phyloP scores from a whole-genome alignment of 1,140 invertebrate genomes.

The Zaprionus nigranus region DNA sequence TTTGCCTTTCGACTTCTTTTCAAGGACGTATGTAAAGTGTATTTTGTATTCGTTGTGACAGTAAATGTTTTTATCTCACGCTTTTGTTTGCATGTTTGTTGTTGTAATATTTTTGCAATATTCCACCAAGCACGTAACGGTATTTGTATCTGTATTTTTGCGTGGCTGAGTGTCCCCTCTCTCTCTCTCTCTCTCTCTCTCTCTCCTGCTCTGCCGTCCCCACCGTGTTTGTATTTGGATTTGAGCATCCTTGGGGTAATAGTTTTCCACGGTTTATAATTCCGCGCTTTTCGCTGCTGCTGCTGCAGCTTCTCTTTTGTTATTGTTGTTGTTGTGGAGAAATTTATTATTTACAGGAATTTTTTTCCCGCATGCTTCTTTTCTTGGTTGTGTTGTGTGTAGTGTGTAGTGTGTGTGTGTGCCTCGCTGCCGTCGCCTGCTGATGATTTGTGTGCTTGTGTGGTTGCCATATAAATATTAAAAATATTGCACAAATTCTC shows the following conservation, averaged over 20 bases:
- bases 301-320: constrained; percentile 15
- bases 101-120: constrained; percentile 76
- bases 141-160: constrained; percentile 49
- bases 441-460: constrained; percentile 78
- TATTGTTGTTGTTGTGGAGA: constrained; percentile 45
- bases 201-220: background rate
- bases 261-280: constrained; percentile 83
- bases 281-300: constrained; percentile 64
- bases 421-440: constrained; percentile 57
- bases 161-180: background rate
- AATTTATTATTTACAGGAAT: constrained; percentile 81
- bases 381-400: constrained; percentile 52
- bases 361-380: constrained; percentile 63
- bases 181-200: background rate
- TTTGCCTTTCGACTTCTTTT: background rate
- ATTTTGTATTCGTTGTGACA: constrained; percentile 12
- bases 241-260: constrained; percentile 81
- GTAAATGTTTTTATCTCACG: background rate
- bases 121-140: constrained; percentile 74
- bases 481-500: constrained; percentile 79
- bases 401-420: constrained; percentile 16
- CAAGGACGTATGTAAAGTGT: constrained; percentile 13
- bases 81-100: constrained; percentile 42
- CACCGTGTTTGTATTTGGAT: constrained; percentile 67
- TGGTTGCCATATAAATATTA: constrained; percentile 81